Evolutionary conservation across 2,888 invertebrate species (phyloP).

Genomic region (Abrostola triplasia): DNA sequence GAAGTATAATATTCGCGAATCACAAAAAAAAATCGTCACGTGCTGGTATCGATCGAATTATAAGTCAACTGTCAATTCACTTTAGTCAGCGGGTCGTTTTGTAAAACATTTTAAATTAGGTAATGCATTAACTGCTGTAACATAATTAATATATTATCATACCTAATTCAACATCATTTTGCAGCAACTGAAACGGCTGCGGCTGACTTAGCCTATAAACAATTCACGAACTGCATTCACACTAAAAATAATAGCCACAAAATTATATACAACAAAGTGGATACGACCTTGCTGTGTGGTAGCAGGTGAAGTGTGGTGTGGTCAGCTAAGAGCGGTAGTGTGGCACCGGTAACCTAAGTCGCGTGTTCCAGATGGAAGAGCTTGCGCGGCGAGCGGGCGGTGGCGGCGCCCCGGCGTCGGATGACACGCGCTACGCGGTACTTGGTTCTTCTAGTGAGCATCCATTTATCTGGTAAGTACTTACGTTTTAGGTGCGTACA

Average conservation of each 20-base stretch:
- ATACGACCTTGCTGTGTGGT: slow-evolving; percentile 20
- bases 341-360: slow-evolving; percentile 68
- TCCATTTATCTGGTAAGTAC: slow-evolving; percentile 77
- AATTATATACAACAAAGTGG: slow-evolving; percentile 11
- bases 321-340: slow-evolving; percentile 24
- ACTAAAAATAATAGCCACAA: background rate
- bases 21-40: too few species aligned
- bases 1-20: too few species aligned
- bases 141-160: too few species aligned
- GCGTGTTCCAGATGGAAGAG: slow-evolving; percentile 84
- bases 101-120: too few species aligned
- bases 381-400: slow-evolving; percentile 78
- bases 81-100: too few species aligned
- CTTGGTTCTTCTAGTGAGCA: slow-evolving; percentile 70
- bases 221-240: background rate
- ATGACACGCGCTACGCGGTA: slow-evolving; percentile 77
- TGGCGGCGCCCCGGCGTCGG: slow-evolving; percentile 79
- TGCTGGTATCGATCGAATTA: too few species aligned
- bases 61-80: too few species aligned
- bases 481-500: slow-evolving; percentile 10
- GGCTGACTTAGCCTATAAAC: slow-evolving; percentile 5
- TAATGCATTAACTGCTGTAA: too few species aligned
- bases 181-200: slow-evolving; percentile 7
- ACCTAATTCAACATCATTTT: slow-evolving; percentile 18
- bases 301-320: slow-evolving; percentile 59